Evolutionary conservation across 2,888 invertebrate species (phyloP).

Genomic region (Muschampia plurimacula): DNA sequence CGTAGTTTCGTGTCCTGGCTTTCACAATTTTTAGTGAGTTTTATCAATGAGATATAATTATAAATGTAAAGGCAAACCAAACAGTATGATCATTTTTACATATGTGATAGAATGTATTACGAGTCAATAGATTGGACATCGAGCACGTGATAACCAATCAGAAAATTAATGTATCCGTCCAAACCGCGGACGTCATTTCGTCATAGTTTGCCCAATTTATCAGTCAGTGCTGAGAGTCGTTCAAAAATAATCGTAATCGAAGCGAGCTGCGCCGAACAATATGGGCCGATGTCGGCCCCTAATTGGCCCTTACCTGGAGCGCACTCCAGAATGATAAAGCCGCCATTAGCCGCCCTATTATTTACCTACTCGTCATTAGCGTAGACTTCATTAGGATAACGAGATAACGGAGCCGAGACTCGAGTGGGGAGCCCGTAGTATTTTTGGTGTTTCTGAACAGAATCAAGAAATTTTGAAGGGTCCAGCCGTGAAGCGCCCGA

Average conservation of each 20-base stretch:
- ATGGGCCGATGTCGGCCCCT: constrained; percentile 84
- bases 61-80: background rate
- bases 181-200: constrained; percentile 79
- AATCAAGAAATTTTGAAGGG: constrained; percentile 63
- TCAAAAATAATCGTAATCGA: constrained; percentile 84
- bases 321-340: constrained; percentile 86
- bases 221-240: constrained; percentile 73
- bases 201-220: constrained; percentile 85
- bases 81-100: background rate
- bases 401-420: constrained; percentile 81
- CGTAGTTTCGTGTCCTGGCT: no score
- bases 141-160: constrained; percentile 63
- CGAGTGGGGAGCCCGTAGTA: constrained; percentile 66
- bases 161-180: constrained; percentile 73
- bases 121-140: constrained; percentile 1
- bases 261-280: constrained; percentile 70
- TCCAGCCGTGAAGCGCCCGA: constrained; percentile 53
- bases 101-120: background rate
- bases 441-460: constrained; percentile 78
- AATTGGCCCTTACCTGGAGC: constrained; percentile 86
- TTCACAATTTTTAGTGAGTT: background rate
- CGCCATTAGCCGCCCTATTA: constrained; percentile 86
- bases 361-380: constrained; percentile 86
- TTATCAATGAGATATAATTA: background rate
- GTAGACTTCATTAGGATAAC: constrained; percentile 86